A percentile compares a stretch with the other conserved stretches of the same genome.
Conservation (phyloP, 23 tunicate genomes). For the Trididemnum nubilum region DNA sequence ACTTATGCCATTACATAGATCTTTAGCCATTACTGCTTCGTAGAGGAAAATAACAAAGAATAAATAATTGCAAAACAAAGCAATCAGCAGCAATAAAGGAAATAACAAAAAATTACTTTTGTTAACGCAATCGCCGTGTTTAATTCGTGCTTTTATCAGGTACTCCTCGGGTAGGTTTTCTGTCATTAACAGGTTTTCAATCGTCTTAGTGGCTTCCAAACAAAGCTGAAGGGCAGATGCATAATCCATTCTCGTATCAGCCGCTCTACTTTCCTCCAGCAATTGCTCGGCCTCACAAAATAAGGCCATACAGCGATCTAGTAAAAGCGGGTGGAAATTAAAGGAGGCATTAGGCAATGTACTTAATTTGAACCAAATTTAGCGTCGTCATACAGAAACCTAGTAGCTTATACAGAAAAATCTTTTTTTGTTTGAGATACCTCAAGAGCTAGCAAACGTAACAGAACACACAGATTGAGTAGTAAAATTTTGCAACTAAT, state of each 20-base stretch:
- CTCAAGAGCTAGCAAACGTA: too few species aligned
- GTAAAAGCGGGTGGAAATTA: background rate
- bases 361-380: too few species aligned
- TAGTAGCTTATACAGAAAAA: too few species aligned
- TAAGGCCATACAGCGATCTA: background rate
- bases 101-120: conserved; percentile 18
- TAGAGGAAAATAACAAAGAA: too few species aligned
- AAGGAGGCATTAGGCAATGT: background rate
- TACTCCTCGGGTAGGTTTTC: conserved; percentile 26
- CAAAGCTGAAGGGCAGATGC: conserved; percentile 48
- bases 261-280: conserved; percentile 39
- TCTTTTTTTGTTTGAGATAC: too few species aligned
- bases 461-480: too few species aligned
- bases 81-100: too few species aligned
- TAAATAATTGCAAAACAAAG: too few species aligned
- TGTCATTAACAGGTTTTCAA: conserved; percentile 30
- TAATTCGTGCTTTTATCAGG: conserved; percentile 38
- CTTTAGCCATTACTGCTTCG: too few species aligned
- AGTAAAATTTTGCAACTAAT: too few species aligned
- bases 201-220: conserved; percentile 45
- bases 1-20: too few species aligned
- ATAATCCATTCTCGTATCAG: conserved; percentile 51
- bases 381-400: too few species aligned
- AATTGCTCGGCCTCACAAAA: conserved; percentile 46
- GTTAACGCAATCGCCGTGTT: conserved; percentile 52